Evolutionary conservation across 23 tunicate species (phyloP).

Genomic region (Trididemnum nubilum): DNA sequence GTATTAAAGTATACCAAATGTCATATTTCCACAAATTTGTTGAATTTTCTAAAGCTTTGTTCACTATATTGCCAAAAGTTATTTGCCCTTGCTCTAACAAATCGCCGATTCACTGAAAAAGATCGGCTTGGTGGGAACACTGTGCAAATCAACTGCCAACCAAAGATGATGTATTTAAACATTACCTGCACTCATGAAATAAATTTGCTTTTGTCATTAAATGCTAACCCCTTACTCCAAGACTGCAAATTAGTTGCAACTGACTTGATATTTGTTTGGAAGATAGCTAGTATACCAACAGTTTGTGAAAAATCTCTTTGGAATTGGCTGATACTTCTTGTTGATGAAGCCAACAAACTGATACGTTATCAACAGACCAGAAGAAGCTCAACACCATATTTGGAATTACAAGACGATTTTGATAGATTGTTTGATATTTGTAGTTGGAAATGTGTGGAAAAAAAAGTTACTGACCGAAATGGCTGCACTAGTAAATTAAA

Average conservation of each 20-base stretch:
- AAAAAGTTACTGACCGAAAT: background rate
- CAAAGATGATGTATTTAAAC: conserved; percentile 1
- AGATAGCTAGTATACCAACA: conserved; percentile 10
- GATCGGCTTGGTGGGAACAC: too few relatives aligned
- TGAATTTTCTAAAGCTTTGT: too few relatives aligned
- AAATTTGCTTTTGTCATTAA: background rate
- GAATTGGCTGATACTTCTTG: background rate
- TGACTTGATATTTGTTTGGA: background rate
- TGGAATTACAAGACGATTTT: conserved; percentile 18
- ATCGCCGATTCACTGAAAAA: too few relatives aligned
- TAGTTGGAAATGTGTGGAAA: conserved; percentile 8
- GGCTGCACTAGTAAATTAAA: conserved; percentile 4
- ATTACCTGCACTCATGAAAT: background rate
- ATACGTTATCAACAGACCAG: background rate
- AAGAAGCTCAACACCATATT: conserved; percentile 1
- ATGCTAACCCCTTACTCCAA: background rate
- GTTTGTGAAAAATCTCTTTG: background rate
- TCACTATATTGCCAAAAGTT: too few relatives aligned
- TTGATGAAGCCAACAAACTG: conserved; percentile 3
- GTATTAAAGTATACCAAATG: too few relatives aligned
- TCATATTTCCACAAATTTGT: too few relatives aligned
- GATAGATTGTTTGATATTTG: conserved; percentile 14
- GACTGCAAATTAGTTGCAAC: conserved; percentile 1
- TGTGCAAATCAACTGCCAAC: conserved; percentile 13
- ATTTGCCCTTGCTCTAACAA: too few relatives aligned